Evolutionary conservation across 2,888 invertebrate species (phyloP).

Genomic region (Scrobipalpa costella): DNA sequence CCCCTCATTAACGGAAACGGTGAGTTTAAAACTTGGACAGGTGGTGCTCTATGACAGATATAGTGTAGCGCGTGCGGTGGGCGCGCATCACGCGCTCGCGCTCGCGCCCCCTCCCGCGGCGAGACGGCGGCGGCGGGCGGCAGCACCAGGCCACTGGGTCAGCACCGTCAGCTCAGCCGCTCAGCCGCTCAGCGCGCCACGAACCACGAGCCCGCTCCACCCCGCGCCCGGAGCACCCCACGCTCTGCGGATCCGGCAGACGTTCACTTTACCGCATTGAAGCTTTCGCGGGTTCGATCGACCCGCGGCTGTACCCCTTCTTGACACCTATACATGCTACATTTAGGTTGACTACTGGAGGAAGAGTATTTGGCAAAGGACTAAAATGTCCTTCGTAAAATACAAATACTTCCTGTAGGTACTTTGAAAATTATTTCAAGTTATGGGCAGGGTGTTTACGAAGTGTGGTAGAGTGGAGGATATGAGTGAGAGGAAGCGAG

Average conservation of each 20-base stretch:
- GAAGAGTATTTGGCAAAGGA: background rate
- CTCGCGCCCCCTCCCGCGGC: conserved; percentile 45
- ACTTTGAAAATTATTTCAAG: background rate
- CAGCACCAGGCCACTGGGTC: conserved; percentile 41
- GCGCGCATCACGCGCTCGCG: conserved; percentile 46
- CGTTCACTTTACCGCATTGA: conserved; percentile 68
- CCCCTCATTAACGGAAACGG: conserved; percentile 89
- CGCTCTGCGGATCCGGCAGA: conserved; percentile 44
- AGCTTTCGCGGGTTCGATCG: conserved; percentile 66
- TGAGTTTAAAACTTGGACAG: conserved; percentile 57
- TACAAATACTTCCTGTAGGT: background rate
- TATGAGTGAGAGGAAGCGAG: conserved; percentile 40
- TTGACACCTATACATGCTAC: conserved; percentile 44
- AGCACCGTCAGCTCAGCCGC: conserved; percentile 38
- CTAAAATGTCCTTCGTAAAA: background rate
- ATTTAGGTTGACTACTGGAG: conserved; percentile 14
- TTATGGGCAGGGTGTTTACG: conserved; percentile 7
- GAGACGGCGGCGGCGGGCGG: conserved; percentile 40
- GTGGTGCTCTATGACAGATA: conserved; percentile 38
- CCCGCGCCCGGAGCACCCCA: conserved; percentile 20
- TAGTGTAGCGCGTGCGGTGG: conserved; percentile 34
- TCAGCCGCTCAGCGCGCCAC: conserved; percentile 9
- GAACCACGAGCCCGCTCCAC: background rate
- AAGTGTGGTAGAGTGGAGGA: conserved; percentile 28
- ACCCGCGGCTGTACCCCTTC: conserved; percentile 57